Base-by-base conservation (phyloP, 2,113 vertebrate genomes). In the Pontoporia blainvillei region DNA sequence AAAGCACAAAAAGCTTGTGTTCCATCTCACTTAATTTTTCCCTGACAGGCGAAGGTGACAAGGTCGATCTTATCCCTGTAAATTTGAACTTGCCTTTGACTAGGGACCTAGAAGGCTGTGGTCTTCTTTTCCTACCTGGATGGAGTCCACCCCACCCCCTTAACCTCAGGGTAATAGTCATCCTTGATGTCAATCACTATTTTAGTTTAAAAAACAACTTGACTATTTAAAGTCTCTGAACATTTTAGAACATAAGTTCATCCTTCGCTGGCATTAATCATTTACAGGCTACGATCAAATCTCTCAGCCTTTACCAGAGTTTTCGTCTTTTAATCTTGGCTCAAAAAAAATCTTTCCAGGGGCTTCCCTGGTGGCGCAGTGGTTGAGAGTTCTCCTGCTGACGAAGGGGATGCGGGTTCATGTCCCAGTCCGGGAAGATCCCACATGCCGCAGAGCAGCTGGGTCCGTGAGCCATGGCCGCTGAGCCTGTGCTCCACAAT, bases 401-500 rank as follows among this genome's bases (percentile, higher is more conserved):
- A 46, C 10, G 44, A 9, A 10, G 44, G 44, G 44, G 10, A 46
- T 9, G 2, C 0, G 2, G 44, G 44, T 46, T 46, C 9, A 10
- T 46, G 44, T 9, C 44, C 44, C 0, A 8, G 44, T 46, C 44
- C 0, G 44, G 44, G 44, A 46, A 0, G 9, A 46, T 46, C 10
- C 44, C 9, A 0, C 10, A 10, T 46, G 44, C 44, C 44, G 44
- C 9, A 2, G 44, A 46, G 9, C 2, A 0, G 44, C 44, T 11
- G 44, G 44, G 10, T 9, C 44, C 10, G 10, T 11, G 44, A 46
- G 44, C 44, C 44, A 46, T 46, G 44, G 44, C 44, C 10, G 44
- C 44, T 46, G 44, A 46, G 44, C 44, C 44, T 46, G 44, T 46
- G 44, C 10, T 46, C 44, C 2, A 10, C 44, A 10, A 46, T 9